These are phyloP conservation scores for Stratiolaelaps scimitus DNA, from an alignment of 1,140 invertebrate species.

Conservation along the genomic window DNA sequence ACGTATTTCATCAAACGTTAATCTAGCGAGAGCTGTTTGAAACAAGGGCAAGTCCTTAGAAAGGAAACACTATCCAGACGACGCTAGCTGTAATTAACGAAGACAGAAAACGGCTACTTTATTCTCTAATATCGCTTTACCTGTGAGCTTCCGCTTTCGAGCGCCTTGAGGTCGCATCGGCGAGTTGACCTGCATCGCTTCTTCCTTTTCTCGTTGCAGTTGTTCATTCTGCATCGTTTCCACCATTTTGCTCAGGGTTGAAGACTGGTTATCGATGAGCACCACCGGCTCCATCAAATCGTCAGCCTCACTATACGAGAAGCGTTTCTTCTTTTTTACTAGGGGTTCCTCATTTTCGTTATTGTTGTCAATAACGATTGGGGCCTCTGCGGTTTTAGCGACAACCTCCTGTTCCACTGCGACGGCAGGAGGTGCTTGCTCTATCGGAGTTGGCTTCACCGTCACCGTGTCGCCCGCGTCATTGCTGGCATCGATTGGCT, in stretches of 20 bases:
- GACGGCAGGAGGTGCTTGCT: background rate
- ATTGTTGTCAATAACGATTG: background rate
- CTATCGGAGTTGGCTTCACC: background rate
- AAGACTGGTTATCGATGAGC: background rate
- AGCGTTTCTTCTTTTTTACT: conserved; percentile 14
- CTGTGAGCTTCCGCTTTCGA: background rate
- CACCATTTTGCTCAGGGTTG: background rate
- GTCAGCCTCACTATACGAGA: conserved; percentile 6
- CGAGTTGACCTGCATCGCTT: background rate
- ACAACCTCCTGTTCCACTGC: too few species aligned
- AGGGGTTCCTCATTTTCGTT: conserved; percentile 21
- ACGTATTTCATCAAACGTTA: background rate
- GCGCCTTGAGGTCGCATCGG: background rate
- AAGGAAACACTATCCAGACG: too few species aligned
- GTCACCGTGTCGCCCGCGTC: background rate
- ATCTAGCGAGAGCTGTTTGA: background rate
- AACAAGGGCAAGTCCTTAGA: background rate
- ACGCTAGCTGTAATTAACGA: too few species aligned
- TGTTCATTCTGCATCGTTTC: conserved; percentile 14
- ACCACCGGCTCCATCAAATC: background rate
- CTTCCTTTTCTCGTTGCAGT: background rate
- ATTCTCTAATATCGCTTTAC: too few species aligned
- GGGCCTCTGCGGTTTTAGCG: too few species aligned
- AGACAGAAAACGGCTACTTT: too few species aligned
- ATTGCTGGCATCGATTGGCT: background rate